phyloP scores from a whole-genome alignment of 2,113 vertebrate genomes.

The Todiramphus chloris region DNA sequence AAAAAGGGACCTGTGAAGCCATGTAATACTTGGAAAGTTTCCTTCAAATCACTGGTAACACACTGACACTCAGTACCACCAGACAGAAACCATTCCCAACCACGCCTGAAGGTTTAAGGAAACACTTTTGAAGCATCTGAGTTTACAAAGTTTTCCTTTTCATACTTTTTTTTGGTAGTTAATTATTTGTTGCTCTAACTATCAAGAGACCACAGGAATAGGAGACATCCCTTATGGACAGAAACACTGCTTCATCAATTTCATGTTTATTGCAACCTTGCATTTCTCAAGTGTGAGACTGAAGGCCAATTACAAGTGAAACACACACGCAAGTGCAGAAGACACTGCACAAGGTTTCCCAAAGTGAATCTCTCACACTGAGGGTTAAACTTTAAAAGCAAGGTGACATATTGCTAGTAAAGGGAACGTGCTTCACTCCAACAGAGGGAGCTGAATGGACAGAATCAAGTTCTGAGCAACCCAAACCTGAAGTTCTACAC shows the following conservation, averaged over 20 bases:
- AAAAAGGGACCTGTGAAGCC: neutral
- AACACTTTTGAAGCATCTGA: neutral
- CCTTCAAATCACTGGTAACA: neutral
- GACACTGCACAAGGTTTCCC: neutral
- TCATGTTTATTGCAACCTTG: neutral
- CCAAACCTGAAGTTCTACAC: neutral
- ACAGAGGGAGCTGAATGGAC: neutral
- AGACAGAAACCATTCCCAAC: neutral
- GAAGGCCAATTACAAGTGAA: neutral
- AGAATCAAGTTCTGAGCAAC: neutral
- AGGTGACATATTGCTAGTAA: neutral
- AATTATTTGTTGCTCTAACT: neutral
- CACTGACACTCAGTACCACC: neutral
- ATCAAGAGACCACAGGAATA: neutral
- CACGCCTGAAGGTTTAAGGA: neutral
- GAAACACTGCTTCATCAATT: neutral
- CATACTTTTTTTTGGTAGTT: neutral
- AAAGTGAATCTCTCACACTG: neutral
- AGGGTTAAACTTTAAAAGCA: neutral
- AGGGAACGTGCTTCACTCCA: neutral
- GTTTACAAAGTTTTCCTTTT: neutral
- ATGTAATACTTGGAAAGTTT: neutral
- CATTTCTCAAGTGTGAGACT: neutral
- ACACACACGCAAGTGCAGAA: fast-evolving
- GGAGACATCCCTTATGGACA: neutral